Evolutionary conservation across 2,888 invertebrate species (phyloP), one percentile per base, ranked within the genome.

Genomic region (Lysandra bellargus): DNA sequence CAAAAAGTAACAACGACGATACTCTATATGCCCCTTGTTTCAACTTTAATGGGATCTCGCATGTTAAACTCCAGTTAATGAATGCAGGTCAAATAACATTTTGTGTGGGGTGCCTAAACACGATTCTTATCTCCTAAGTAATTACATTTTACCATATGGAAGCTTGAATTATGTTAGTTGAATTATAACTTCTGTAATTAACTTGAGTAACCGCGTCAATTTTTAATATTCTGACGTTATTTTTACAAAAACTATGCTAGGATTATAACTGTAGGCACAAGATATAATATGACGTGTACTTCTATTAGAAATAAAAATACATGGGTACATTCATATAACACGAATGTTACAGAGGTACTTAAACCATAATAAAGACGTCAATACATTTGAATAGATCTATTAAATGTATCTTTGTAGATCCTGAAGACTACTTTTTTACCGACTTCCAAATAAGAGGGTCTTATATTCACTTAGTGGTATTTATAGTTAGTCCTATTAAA

Each of bases 401-500:
- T 53, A 14, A 14, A 53, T 14, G 49, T 49, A 12, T 49, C 3
- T 53, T 53, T 53, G 12, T 3, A 53, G 53, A 53, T 53, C 53
- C 53, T 53, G 53, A 4, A 53, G 14, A 53, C 14, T 14, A 53
- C 44, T 44, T 53, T 53, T 53, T 4, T 53, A 0, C 53, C 4
- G 14, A 53, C 53, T 4, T 53, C 1, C 14, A 12, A 12, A 53
- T 12, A 53, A 14, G 53, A 53, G 14, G 14, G 4, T 4, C 4
- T 53, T 17, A 57, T 17, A 57, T 17, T 4, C 12, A 12, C 30
- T 64, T 9, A 64, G 30, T 12, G 57, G 17, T 14, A 57, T 17
- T 17, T 57, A 17, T 57, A 57, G 57, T 33, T 14, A 69, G 14
- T 17, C 37, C 33, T 33, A 69, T 44, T 82, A 84, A 85, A 85